Evolutionary conservation across 2,888 invertebrate genomes (phyloP), one percentile per base, ranked within the genome.

Genomic region (Nudaria mundana): DNA sequence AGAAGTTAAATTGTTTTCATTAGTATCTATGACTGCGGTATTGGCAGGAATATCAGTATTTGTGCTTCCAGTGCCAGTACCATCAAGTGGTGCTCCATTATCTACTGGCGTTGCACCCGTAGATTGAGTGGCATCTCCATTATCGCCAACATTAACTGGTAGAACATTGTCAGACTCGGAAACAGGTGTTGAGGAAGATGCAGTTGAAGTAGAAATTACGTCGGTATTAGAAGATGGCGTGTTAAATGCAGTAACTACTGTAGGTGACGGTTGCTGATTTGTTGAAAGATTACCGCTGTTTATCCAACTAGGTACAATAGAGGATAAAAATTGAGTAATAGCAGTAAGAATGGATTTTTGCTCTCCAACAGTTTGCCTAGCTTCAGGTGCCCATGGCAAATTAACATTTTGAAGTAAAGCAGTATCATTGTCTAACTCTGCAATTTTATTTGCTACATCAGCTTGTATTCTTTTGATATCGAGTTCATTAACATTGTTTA

Each of bases 371-470:
- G 71, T 63, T 44, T 79, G 60, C 38, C 73, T 64, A 3, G 72
- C 75, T 30, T 64, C 50, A 5, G 66, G 56, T 20, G 62, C 74
- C 79, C 82, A 78, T 0, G 81, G 76, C 28, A 71, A 52, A 22
- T 57, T 71, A 1, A 75, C 51, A 51, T 79, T 76, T 55, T 71
- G 66, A 28, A 88, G 54, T 28, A 81, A 48, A 7, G 61, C 59
- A 5, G 81, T 76, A 35, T 87, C 71, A 35, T 82, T 84, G 18
- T 84, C 72, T 12, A 87, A 53, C 45, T 83, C 73, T 40, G 76
- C 73, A 30, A 87, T 73, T 53, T 83, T 77, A 4, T 60, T 62
- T 48, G 81, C 76, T 10, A 87, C 41, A 32, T 79, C 69, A 1
- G 60, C 52, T 42, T 69, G 71, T 11, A 83, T 48, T 32, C 69